A percentile compares a stretch with the other conserved stretches of the same genome.
These are phyloP conservation scores for Pluvialis apricaria DNA, from an alignment of 2,113 vertebrate species.

Conservation along the genomic window DNA sequence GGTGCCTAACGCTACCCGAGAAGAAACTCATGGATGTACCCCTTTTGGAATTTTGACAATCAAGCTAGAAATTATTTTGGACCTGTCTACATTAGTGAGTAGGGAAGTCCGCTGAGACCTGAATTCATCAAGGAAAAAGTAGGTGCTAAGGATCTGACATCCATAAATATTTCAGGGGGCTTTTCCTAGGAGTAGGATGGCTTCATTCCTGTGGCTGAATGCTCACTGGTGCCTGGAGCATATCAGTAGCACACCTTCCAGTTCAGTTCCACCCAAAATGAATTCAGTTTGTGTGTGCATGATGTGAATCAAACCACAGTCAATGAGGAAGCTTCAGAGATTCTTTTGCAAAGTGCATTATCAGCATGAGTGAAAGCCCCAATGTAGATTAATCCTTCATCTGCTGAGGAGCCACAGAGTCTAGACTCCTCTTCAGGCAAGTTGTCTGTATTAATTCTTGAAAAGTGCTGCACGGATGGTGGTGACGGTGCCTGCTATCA, in stretches of 20 bases:
- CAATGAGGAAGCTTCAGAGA: neutral
- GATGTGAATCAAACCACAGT: neutral
- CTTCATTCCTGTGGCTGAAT: neutral
- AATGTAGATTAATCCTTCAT: neutral
- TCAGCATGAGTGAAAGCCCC: neutral
- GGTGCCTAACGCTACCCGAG: neutral
- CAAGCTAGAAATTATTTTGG: neutral
- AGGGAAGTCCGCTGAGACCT: neutral
- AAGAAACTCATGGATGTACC: neutral
- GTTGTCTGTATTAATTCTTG: neutral
- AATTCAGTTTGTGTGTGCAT: neutral
- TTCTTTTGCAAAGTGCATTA: neutral
- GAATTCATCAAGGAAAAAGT: neutral
- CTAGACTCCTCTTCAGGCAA: neutral
- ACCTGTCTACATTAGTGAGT: neutral
- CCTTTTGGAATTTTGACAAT: neutral
- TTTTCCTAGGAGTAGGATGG: neutral
- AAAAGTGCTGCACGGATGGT: neutral
- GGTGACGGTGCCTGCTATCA: neutral
- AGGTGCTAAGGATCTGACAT: neutral
- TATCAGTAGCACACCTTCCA: neutral
- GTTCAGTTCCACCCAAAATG: neutral
- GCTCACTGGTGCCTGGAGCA: neutral
- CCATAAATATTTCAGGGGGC: neutral
- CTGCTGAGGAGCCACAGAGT: neutral